Evolutionary conservation across 1,140 invertebrate species (phyloP), one percentile per base, ranked within the genome.

Genomic region (Platyura marginata): DNA sequence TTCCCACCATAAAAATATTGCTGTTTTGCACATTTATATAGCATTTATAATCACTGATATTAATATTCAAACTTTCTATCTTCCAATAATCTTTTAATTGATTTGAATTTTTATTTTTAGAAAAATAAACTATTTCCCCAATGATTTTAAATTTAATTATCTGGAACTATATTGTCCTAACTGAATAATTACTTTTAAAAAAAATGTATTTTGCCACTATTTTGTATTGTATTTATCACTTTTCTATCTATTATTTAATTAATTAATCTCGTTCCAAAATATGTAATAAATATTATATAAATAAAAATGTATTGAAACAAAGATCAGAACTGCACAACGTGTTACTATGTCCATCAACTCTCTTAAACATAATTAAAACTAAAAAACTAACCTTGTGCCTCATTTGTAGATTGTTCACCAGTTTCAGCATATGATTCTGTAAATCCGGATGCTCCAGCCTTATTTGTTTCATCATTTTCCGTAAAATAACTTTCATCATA

Each of bases 401-500:
- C 59, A 46, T 52, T 56, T 41, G 56, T 57, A 45, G 51, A 49
- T 45, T 56, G 56, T 45, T 61, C 59, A 42, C 47, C 55, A 21
- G 40, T 23, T n/a, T 40, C 36, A 6, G 20, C 35, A 29, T 44
- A 44, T 29, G 42, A 22, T 19, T 44, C 42, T 13, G 29, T 29
- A 39, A 44, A 44, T 38, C 47, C 46, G 44, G 45, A 51, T 11
- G 49, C 43, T n/a, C 44, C 43, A 15, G 44, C 53, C 21, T 44
- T 44, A 4, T 13, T n/a, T 1, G 29, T 33, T 45, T 61, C 58
- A 43, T 61, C 59, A 38, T 58, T 56, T 46, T 61, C 59, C 2
- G 59, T 61, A 40, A 61, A 61, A 34, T 61, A 61, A 41, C 54
- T 59, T 41, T 61, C 58, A 41, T 61, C 59, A 38, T 61, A 61